Evolutionary conservation across 2,888 invertebrate genomes (phyloP).

Genomic region (Drosophila mercatorum): DNA sequence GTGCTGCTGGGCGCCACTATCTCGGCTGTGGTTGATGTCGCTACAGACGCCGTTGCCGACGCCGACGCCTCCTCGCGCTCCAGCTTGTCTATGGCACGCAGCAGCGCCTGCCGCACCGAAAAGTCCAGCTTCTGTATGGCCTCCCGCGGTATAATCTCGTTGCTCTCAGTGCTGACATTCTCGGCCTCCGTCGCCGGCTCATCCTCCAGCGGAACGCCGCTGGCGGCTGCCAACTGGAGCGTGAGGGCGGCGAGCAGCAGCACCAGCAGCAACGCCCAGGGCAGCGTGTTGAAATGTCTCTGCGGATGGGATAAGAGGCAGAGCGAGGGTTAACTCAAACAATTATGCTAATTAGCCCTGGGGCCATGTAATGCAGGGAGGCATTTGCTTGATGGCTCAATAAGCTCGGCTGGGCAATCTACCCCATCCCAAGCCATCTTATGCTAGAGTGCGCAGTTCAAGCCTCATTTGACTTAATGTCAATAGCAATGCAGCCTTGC

Average conservation of each 20-base stretch:
- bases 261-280: slow-evolving; percentile 66
- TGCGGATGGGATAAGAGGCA: slow-evolving; percentile 31
- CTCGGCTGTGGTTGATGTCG: slow-evolving; percentile 28
- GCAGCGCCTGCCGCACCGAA: slow-evolving; percentile 90
- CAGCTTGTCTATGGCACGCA: slow-evolving; percentile 91
- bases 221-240: slow-evolving; percentile 56
- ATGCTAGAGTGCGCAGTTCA: slow-evolving; percentile 43
- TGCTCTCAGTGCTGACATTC: slow-evolving; percentile 81
- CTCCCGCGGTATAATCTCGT: slow-evolving; percentile 86
- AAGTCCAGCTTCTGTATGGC: slow-evolving; percentile 87
- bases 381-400: slow-evolving; percentile 39
- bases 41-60: background rate
- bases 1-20: slow-evolving; percentile 51
- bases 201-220: background rate
- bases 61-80: slow-evolving; percentile 86
- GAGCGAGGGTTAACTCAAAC: slow-evolving; percentile 5
- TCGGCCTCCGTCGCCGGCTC: slow-evolving; percentile 48
- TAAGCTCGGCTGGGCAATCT: slow-evolving; percentile 10
- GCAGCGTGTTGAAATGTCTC: slow-evolving; percentile 67
- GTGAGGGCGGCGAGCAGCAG: slow-evolving; percentile 64
- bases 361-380: slow-evolving; percentile 24
- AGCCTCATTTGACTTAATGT: slow-evolving; percentile 63
- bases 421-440: background rate
- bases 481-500: slow-evolving; percentile 21
- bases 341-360: slow-evolving; percentile 33